These are phyloP conservation scores for Acanthoscelides obtectus DNA, from an alignment of 2,888 invertebrate species.

Conservation along the genomic window DNA sequence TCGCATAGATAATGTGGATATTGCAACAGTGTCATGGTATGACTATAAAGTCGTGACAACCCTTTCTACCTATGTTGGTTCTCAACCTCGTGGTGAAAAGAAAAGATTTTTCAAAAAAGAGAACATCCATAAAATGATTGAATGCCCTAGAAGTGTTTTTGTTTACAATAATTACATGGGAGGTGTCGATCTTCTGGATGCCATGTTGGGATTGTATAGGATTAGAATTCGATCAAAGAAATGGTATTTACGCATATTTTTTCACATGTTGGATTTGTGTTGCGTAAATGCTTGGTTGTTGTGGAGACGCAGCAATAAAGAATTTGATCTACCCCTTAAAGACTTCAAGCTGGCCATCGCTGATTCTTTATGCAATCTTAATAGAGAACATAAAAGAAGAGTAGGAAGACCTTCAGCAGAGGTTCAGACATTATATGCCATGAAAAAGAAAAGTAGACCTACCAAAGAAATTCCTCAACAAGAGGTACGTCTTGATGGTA, in stretches of 20 bases:
- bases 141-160: background rate
- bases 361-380: too few species aligned
- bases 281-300: too few species aligned
- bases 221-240: constrained; percentile 10
- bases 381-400: too few species aligned
- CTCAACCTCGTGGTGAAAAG: constrained; percentile 14
- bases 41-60: constrained; percentile 11
- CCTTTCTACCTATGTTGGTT: constrained; percentile 33
- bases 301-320: too few species aligned
- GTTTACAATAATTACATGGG: constrained; percentile 5
- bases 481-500: too few species aligned
- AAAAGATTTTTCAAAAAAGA: constrained; percentile 17
- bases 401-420: too few species aligned
- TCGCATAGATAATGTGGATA: constrained; percentile 20
- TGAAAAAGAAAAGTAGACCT: too few species aligned
- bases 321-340: too few species aligned
- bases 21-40: constrained; percentile 5
- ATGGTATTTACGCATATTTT: constrained; percentile 7
- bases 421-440: too few species aligned
- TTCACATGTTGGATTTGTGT: too few species aligned
- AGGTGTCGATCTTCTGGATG: constrained; percentile 7
- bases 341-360: too few species aligned
- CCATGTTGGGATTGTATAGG: constrained; percentile 10
- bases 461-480: too few species aligned
- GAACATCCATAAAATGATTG: background rate